Evolutionary conservation across 2,888 invertebrate species (phyloP).

Genomic region (Merodon equestris): DNA sequence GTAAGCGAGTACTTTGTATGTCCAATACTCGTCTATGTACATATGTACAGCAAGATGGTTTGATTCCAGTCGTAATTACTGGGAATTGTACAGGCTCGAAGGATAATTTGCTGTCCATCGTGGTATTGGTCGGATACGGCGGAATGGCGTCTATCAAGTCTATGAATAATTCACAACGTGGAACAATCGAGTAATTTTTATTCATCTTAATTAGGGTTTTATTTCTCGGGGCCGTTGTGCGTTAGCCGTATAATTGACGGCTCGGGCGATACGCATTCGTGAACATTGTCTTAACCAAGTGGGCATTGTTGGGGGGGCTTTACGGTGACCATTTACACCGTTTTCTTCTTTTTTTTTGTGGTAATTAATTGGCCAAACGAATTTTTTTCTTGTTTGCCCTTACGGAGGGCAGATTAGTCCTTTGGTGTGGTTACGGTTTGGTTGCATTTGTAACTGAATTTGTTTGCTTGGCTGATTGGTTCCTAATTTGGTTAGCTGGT

Average conservation of each 20-base stretch:
- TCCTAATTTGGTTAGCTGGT: too few relatives aligned
- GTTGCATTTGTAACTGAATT: too few relatives aligned
- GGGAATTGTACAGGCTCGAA: conserved; percentile 29
- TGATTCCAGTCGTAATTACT: conserved; percentile 38
- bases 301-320: too few relatives aligned
- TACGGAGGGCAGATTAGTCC: too few relatives aligned
- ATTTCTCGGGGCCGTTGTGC: conserved; percentile 37
- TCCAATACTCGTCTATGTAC: too few relatives aligned
- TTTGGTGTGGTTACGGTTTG: too few relatives aligned
- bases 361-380: too few relatives aligned
- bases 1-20: conserved; percentile 18
- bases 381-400: too few relatives aligned
- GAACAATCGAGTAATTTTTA: conserved; percentile 62
- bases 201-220: conserved; percentile 63
- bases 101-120: conserved; percentile 46
- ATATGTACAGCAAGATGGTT: too few relatives aligned
- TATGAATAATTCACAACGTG: conserved; percentile 64
- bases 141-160: conserved; percentile 34
- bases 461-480: too few relatives aligned
- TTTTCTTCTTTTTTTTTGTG: too few relatives aligned
- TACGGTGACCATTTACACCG: too few relatives aligned
- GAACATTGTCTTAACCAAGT: conserved; percentile 15
- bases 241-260: conserved; percentile 47
- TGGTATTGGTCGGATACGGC: conserved; percentile 14
- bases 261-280: conserved; percentile 42